Conservation (phyloP, 2,888 invertebrate species). For the Nephrotoma appendiculata region DNA sequence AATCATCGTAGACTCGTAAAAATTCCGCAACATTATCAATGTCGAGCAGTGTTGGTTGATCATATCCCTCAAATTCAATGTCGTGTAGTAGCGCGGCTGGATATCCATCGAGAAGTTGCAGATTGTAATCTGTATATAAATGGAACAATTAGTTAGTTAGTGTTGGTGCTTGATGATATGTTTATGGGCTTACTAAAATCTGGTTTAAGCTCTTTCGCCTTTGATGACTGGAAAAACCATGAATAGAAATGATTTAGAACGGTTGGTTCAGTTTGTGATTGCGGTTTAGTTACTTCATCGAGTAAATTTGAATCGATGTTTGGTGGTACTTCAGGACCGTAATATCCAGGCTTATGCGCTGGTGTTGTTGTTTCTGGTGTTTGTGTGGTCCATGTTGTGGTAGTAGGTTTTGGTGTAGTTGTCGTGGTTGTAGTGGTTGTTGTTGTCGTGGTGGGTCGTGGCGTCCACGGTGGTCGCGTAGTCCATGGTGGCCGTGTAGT, state of each 20-base stretch:
- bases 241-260: slow-evolving; percentile 11
- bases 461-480: slow-evolving; percentile 1
- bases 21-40: slow-evolving; percentile 30
- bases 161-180: background rate
- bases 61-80: slow-evolving; percentile 22
- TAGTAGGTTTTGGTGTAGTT: slow-evolving; percentile 19
- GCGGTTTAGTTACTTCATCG: background rate
- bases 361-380: slow-evolving; percentile 9
- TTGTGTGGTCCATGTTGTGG: background rate
- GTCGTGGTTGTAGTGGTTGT: slow-evolving; percentile 14
- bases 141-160: background rate
- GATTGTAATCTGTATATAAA: background rate
- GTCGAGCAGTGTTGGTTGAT: slow-evolving; percentile 16
- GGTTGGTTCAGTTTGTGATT: background rate
- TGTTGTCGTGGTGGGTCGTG: background rate
- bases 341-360: slow-evolving; percentile 10
- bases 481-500: background rate
- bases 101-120: slow-evolving; percentile 22
- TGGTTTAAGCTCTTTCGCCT: slow-evolving; percentile 9
- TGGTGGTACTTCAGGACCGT: slow-evolving; percentile 7
- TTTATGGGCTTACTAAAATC: slow-evolving; percentile 8
- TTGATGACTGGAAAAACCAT: slow-evolving; percentile 14
- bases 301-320: background rate
- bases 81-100: slow-evolving; percentile 26
- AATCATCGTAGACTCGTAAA: slow-evolving; percentile 28